Evolutionary conservation across 1,140 invertebrate genomes (phyloP), one percentile per base, ranked within the genome.

Genomic region (Anthonomus grandis): DNA sequence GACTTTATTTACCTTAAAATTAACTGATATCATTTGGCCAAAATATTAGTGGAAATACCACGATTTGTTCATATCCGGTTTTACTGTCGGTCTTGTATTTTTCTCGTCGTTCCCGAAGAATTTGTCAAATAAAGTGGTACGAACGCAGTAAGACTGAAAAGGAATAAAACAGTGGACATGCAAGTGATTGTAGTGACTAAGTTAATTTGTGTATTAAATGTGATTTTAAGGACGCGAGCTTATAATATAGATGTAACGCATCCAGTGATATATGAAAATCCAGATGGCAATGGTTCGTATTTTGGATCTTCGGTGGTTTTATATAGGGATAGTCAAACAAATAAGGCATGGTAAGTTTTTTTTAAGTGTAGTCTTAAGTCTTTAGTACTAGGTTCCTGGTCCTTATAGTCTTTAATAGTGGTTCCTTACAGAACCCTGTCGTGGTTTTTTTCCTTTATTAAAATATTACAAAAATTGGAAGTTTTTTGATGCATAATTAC

Each of bases 271-370:
- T 13, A 49, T 27, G 23, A 31, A 34, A 27, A 41, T 31, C 46
- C 45, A n/a, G 18, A 15, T 19, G 8, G 19, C 2, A 10, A 39
- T 1, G 31, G 13, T 12, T 19, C 21, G 6, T 57, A 57, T 44
- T 57, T 57, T 21, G 55, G 55, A 22, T 57, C 49, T 44, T 49
- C 55, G 6, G 10, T 50, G 17, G 55, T 49, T 4, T 36, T 57
- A 12, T 57, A 24, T 39, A 13, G 19, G 10, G 44, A 46, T 45
- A 15, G 13, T 10, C 15, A 34, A 23, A 21, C 12, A 23, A 18
- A 22, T 13, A 15, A 37, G 37, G 18, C 19, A n/a, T 55, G 52
- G 52, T 55, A 55, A 55, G 52, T 55, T 4, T 19, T 44, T 23
- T 5, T 10, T n/a, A 18, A 10, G 5, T 13, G 42, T 6, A 22